Base-by-base conservation (phyloP, 2,888 invertebrate species). In the Cordilura impudica region DNA sequence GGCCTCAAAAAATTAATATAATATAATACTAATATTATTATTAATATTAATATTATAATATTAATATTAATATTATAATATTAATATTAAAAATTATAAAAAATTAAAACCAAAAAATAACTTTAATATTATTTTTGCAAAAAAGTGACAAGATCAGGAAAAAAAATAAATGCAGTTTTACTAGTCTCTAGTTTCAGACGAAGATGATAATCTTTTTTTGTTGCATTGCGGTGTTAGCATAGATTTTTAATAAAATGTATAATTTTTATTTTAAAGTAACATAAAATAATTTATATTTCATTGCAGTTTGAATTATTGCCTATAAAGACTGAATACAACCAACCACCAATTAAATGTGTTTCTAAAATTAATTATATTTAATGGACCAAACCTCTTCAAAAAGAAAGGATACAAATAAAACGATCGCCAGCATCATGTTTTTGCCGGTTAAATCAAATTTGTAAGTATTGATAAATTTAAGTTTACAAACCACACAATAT, bases 381-480 rank as follows among this genome's bases (percentile, higher is more conserved):
- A 39, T 19, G 29, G 35, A 60, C 29, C 31, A 51, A 49, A 21
- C 14, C 14, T 8, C 19, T 23, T 56, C 3, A 43, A 23, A 61
- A 47, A 2, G n/a, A 71, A 58, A 60, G 53, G 16, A 74, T 60
- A 12, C 29, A 67, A 54, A 14, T 49, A 54, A 16, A 35, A 19
- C 43, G 51, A 35, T 39, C 45, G 54, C 19, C 58, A 31, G 35
- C 71, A 75, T 82, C 82, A 90, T 90, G 89, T 90, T 88, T 87
- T 80, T 90, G 83, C 89, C 89, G 70, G 89, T 90, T 31, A 89
- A 89, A 86, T 86, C 89, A 77, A 90, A 88, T 85, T 86, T 87
- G 89, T 90, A 85, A 90, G 89, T 90, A 78, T 63, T 29, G 16
- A 45, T 3, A n/a, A 70, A 63, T 10, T n/a, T n/a, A n/a, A n/a